Base-by-base conservation (phyloP, 2,888 invertebrate genomes). In the Fabriciana adippe region DNA sequence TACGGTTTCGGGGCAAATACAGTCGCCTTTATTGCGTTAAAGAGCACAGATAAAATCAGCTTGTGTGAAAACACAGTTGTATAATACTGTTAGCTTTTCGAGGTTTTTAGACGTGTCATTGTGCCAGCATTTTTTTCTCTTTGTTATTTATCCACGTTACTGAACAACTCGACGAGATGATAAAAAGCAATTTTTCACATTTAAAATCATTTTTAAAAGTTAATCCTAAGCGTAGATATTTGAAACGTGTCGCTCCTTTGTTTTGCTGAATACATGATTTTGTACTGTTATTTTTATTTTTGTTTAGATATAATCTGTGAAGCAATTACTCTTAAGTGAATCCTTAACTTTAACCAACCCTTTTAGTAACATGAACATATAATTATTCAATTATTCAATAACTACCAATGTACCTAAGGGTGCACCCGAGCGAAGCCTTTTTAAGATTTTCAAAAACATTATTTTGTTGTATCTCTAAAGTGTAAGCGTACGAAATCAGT, bases 31-130 rank as follows among this genome's bases (percentile, higher is more conserved):
- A 69, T 63, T 53, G 11, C 45, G 5, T 60, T 61, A 14, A 41
- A 4, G 1, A 3, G 51, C 55, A 67, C 21, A 57, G 53, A 18
- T 61, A 21, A 41, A 59, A 67, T 45, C 55, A 35, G 53, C 50
- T 53, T 47, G 61, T 6, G 26, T 26, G 48, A 47, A 26, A 18
- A 54, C 31, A n/a, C 48, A 26, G 59, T 47, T 64, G 63, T 57
- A 67, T 48, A 59, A 16, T 65, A 51, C 45, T 41, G 60, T 64
- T 51, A 65, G 55, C 64, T 64, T 31, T 50, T 47, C 35, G 57
- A 60, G 60, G 47, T 57, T 64, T 68, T 67, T 54, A 64, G 64
- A 55, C 69, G 48, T 61, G 67, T 70, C 69, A 70, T 67, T 60
- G 61, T 70, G 61, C 51, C 48, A 64, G 53, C 55, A 53, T 50